Percentiles rank a stretch among this genome's conserved stretches.
Conservation (phyloP, 1,140 invertebrate genomes). For the Tachypleus tridentatus region DNA sequence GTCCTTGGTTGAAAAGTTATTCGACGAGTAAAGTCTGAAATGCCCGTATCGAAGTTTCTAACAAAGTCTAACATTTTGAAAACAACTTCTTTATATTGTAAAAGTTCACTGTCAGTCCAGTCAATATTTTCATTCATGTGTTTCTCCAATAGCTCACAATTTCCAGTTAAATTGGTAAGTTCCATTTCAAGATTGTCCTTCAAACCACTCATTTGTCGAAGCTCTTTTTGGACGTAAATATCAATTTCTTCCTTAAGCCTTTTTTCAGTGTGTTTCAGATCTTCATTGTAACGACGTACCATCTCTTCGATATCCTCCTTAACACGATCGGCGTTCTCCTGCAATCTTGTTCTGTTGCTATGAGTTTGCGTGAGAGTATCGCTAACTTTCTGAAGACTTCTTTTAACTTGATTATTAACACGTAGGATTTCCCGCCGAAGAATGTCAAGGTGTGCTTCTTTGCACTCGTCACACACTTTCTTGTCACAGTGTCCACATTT, state of each 20-base stretch:
- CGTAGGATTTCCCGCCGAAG: slow-evolving; percentile 80
- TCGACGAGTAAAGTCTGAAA: slow-evolving; percentile 63
- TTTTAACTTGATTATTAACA: slow-evolving; percentile 38
- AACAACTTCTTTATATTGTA: slow-evolving; percentile 88
- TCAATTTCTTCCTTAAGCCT: slow-evolving; percentile 83
- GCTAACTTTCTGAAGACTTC: slow-evolving; percentile 11
- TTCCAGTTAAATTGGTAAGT: slow-evolving; percentile 81
- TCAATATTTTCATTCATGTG: slow-evolving; percentile 63
- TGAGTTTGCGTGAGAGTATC: slow-evolving; percentile 6
- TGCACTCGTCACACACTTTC: slow-evolving; percentile 81
- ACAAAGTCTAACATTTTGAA: slow-evolving; percentile 78
- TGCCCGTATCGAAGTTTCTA: slow-evolving; percentile 82
- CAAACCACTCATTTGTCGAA: slow-evolving; percentile 62
- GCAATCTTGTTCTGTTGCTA: slow-evolving; percentile 14
- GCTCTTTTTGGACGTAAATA: slow-evolving; percentile 66
- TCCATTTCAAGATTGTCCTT: slow-evolving; percentile 87
- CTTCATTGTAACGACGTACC: slow-evolving; percentile 16
- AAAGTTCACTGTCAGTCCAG: slow-evolving; percentile 40
- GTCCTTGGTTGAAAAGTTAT: slow-evolving; percentile 48
- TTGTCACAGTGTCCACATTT: slow-evolving; percentile 87
- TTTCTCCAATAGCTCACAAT: slow-evolving; percentile 86
- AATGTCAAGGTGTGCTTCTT: slow-evolving; percentile 85
- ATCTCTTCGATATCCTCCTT: slow-evolving; percentile 21
- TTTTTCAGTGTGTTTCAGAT: slow-evolving; percentile 42
- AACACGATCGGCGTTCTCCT: slow-evolving; percentile 16